A percentile compares a stretch with the other conserved stretches of the same genome.
These are phyloP conservation scores for Mesocricetus auratus DNA, from an alignment of 2,113 vertebrate species.

Conservation along the genomic window DNA sequence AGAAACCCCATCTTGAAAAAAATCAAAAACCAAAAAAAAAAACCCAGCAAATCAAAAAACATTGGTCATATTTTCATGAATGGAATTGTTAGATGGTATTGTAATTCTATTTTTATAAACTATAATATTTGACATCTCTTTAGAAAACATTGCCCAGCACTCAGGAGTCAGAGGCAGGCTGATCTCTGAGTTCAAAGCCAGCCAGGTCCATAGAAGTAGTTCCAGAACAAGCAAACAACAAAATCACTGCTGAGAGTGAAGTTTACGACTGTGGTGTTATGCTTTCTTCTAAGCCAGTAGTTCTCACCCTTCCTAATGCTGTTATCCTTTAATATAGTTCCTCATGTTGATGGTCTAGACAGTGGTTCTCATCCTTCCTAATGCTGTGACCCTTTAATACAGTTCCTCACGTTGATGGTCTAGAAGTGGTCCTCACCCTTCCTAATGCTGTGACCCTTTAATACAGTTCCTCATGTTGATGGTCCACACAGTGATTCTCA, in stretches of 20 bases:
- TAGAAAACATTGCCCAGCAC: neutral
- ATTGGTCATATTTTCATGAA: neutral
- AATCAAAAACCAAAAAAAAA: no score
- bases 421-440: neutral
- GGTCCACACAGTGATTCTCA: no score
- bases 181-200: neutral
- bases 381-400: no score
- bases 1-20: neutral
- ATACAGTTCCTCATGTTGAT: no score
- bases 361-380: no score
- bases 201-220: neutral
- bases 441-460: no score
- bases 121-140: neutral
- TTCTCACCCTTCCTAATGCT: neutral
- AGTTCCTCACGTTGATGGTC: no score
- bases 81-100: neutral
- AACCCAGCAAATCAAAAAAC: neutral
- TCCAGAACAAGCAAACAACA: neutral
- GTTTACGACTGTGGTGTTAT: neutral
- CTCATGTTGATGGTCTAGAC: no score
- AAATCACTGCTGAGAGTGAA: neutral
- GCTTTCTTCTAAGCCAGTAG: neutral
- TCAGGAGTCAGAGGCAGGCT: neutral
- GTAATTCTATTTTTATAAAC: neutral
- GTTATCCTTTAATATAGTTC: no score